Conservation (phyloP, 2,797 vertebrate species). For the Anisognathus igniventris region DNA sequence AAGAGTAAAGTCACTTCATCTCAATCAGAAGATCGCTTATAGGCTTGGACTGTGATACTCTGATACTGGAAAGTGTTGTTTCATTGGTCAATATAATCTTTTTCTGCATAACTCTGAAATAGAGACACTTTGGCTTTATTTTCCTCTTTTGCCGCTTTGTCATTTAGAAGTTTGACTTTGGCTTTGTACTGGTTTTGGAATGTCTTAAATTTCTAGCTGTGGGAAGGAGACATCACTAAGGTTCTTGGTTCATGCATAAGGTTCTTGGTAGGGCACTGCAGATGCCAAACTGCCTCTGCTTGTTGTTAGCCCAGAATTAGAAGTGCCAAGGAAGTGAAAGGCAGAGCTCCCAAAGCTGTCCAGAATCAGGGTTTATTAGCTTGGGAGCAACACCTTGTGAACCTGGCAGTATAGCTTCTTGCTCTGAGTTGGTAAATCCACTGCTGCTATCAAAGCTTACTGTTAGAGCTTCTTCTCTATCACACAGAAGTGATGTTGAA, state of each 20-base stretch:
- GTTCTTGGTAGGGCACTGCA: not conserved
- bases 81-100: not conserved
- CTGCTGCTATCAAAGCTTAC: not conserved
- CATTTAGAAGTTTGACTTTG: not conserved
- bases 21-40: not conserved
- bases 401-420: not conserved
- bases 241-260: not conserved
- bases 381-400: not conserved
- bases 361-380: not conserved
- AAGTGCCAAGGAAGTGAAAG: not conserved
- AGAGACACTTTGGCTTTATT: not conserved
- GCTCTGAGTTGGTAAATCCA: not conserved
- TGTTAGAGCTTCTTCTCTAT: not conserved
- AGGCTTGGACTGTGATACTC: not conserved
- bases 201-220: not conserved
- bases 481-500: conserved; percentile 30
- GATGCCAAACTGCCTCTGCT: not conserved
- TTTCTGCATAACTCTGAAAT: not conserved
- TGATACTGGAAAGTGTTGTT: not conserved
- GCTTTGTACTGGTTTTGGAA: not conserved
- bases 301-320: not conserved
- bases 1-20: not conserved
- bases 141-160: not conserved
- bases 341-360: not conserved
- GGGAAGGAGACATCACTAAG: not conserved